Percentiles rank a stretch among this genome's conserved stretches.
phyloP scores from a whole-genome alignment of 2,888 invertebrate genomes.

The Ectemnius continuus region DNA sequence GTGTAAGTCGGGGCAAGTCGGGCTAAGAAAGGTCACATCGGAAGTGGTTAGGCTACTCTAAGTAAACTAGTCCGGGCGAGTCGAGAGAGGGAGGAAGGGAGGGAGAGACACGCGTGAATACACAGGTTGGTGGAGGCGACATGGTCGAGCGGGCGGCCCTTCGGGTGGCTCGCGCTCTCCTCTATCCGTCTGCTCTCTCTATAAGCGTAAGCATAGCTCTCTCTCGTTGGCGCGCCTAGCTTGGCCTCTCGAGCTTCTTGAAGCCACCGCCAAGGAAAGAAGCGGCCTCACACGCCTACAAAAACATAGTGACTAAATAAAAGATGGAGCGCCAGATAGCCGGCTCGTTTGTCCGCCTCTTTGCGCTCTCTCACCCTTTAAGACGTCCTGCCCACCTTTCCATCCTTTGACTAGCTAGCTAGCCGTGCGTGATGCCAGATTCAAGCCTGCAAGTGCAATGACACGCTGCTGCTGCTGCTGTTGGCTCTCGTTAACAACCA shows the following conservation, averaged over 20 bases:
- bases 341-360: constrained; percentile 21
- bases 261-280: constrained; percentile 15
- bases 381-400: not conserved
- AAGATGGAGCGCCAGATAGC: constrained; percentile 57
- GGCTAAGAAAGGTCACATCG: constrained; percentile 7
- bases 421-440: no score
- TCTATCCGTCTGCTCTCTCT: not conserved
- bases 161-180: not conserved
- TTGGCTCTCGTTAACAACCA: constrained; percentile 1
- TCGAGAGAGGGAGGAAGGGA: not conserved
- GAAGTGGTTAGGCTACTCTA: constrained; percentile 1
- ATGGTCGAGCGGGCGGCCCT: not conserved
- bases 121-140: not conserved
- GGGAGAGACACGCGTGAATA: constrained; percentile 2
- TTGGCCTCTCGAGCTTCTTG: not conserved
- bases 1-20: not conserved
- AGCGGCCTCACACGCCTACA: constrained; percentile 30
- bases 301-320: constrained; percentile 59
- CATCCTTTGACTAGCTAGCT: not conserved
- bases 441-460: no score
- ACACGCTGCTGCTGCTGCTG: no score
- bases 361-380: not conserved
- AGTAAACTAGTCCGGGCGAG: not conserved
- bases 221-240: not conserved
- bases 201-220: not conserved